Percentiles rank a stretch among this genome's conserved stretches.
phyloP scores from a whole-genome alignment of 2,113 vertebrate species.

The Centropus bengalensis region DNA sequence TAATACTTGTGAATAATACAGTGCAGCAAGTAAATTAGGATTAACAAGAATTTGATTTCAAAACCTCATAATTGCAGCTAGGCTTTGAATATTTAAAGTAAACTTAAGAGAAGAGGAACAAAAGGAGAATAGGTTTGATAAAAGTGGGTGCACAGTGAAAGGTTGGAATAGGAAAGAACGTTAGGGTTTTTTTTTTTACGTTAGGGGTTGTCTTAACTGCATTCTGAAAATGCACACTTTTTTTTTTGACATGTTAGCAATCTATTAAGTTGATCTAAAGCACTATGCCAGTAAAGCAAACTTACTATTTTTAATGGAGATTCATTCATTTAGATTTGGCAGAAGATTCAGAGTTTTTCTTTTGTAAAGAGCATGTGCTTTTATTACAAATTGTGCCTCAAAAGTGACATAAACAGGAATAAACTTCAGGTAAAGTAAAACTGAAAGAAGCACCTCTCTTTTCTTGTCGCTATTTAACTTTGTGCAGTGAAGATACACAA shows the following conservation, averaged over 20 bases:
- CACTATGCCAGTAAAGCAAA: not conserved
- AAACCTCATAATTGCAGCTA: not conserved
- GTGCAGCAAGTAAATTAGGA: not conserved
- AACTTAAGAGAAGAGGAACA: not conserved
- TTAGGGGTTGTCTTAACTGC: not conserved
- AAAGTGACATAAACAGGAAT: slow-evolving; percentile 16
- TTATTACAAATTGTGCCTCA: not conserved
- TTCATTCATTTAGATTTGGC: not conserved
- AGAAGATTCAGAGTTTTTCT: not conserved
- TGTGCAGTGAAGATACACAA: not conserved
- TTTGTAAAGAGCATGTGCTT: not conserved
- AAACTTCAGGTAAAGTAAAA: slow-evolving; percentile 48
- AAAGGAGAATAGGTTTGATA: not conserved
- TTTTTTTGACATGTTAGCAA: not conserved
- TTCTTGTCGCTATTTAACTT: slow-evolving; percentile 53
- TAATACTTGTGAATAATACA: not conserved
- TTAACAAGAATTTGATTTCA: not conserved
- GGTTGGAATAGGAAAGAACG: not conserved
- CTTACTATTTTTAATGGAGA: not conserved
- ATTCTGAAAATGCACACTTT: not conserved
- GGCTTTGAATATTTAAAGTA: not conserved
- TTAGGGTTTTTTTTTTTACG: not conserved
- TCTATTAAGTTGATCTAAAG: not conserved
- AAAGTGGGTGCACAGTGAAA: not conserved
- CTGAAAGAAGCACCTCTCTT: slow-evolving; percentile 7